Evolutionary conservation across 2,888 invertebrate species (phyloP).

Genomic region (Drosophila anceps): DNA sequence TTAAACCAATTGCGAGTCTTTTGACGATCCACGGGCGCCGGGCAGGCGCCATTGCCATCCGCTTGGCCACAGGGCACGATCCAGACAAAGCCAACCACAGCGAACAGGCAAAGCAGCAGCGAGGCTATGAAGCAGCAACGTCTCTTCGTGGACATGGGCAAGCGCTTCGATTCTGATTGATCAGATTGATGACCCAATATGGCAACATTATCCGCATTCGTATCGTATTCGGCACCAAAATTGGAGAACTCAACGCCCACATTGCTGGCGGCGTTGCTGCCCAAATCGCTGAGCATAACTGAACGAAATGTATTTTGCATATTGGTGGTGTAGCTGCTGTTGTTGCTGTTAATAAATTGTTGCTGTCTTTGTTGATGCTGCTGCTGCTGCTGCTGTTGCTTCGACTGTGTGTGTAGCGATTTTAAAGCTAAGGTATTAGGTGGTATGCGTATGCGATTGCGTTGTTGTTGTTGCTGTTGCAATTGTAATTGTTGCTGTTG

Average conservation of each 20-base stretch:
- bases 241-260: constrained; percentile 81
- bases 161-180: constrained; percentile 83
- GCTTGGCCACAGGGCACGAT: constrained; percentile 89
- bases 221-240: constrained; percentile 84
- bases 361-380: constrained; percentile 48
- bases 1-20: constrained; percentile 90
- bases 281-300: constrained; percentile 83
- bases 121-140: constrained; percentile 90
- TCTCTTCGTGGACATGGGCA: constrained; percentile 89
- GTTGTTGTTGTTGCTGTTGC: constrained; percentile 61
- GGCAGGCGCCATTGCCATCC: constrained; percentile 88
- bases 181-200: constrained; percentile 83
- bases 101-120: constrained; percentile 89
- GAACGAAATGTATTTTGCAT: constrained; percentile 84
- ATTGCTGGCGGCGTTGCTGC: constrained; percentile 39
- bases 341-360: constrained; percentile 44
- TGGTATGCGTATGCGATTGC: constrained; percentile 71
- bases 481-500: constrained; percentile 36
- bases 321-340: constrained; percentile 73
- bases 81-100: constrained; percentile 91
- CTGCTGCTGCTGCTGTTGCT: constrained; percentile 54
- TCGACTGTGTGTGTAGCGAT: constrained; percentile 59
- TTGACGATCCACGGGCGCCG: constrained; percentile 86
- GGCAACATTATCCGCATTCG: constrained; percentile 84
- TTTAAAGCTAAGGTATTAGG: constrained; percentile 71